Percentiles rank a stretch among this genome's conserved stretches.
phyloP scores from a whole-genome alignment of 2,113 vertebrate genomes.

The Calonectris borealis region DNA sequence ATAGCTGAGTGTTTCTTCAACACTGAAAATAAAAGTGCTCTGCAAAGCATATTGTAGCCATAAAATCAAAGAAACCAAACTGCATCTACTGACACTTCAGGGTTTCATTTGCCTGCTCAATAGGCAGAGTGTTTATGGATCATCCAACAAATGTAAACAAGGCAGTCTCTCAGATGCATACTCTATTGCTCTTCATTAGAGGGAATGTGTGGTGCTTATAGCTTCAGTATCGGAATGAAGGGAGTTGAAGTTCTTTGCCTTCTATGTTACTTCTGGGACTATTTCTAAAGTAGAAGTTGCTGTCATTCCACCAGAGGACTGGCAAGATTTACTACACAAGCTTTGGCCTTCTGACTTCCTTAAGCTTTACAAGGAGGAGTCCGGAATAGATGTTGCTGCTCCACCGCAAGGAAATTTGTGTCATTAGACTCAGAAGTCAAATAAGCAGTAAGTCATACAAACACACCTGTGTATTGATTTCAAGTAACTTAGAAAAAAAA shows the following conservation, averaged over 20 bases:
- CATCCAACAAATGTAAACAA: background rate
- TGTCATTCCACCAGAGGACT: background rate
- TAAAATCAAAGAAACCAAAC: conserved; percentile 2
- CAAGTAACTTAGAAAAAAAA: conserved; percentile 1
- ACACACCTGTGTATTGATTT: background rate
- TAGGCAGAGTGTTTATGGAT: background rate
- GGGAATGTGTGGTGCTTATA: background rate
- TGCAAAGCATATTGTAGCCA: background rate
- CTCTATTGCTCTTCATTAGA: background rate
- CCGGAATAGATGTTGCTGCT: background rate
- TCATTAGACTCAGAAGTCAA: background rate
- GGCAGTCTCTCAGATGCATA: background rate
- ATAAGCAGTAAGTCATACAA: background rate
- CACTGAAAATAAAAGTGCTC: background rate
- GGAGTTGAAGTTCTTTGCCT: background rate
- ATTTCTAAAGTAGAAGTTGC: background rate
- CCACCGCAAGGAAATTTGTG: background rate
- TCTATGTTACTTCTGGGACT: background rate
- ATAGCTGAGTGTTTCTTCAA: background rate
- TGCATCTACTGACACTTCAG: background rate
- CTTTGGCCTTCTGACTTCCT: background rate
- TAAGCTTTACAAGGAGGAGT: background rate
- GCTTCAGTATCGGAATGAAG: background rate
- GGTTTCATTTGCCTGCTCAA: background rate
- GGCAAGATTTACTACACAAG: background rate